A percentile compares a stretch with the other conserved stretches of the same genome.
These are phyloP conservation scores for Drosophila meridionalis DNA, from an alignment of 2,888 invertebrate species.

Conservation along the genomic window DNA sequence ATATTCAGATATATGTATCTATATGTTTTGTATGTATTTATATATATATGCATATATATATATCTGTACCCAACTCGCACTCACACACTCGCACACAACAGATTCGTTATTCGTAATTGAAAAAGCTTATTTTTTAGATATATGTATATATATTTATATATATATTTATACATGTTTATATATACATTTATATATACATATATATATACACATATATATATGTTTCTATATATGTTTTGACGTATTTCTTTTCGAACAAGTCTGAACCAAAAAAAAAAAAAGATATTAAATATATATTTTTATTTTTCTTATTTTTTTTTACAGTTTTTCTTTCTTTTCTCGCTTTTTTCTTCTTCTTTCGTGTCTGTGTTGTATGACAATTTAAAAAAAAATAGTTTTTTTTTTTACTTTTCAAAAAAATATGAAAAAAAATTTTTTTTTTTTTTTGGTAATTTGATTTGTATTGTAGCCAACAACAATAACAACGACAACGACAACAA, in stretches of 20 bases:
- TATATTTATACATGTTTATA: constrained; percentile 34
- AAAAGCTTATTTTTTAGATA: constrained; percentile 52
- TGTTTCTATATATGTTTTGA: constrained; percentile 23
- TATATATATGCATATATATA: constrained; percentile 9
- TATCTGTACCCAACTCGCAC: constrained; percentile 38
- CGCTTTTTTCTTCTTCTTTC: constrained; percentile 15
- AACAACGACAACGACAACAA: constrained; percentile 74
- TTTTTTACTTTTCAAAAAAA: constrained; percentile 33
- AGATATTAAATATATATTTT: neutral
- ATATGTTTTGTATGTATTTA: neutral
- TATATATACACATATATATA: constrained; percentile 30
- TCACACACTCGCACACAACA: constrained; percentile 42
- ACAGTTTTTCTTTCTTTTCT: constrained; percentile 16
- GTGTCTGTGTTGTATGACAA: constrained; percentile 31
- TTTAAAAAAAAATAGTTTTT: constrained; percentile 46
- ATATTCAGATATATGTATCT: constrained; percentile 13
- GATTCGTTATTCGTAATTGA: constrained; percentile 54
- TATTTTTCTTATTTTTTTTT: constrained; percentile 22
- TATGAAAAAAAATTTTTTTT: constrained; percentile 38
- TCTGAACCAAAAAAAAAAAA: constrained; percentile 52
- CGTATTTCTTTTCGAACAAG: constrained; percentile 40
- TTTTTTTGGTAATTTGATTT: constrained; percentile 32
- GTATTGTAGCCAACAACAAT: constrained; percentile 59
- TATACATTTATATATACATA: constrained; percentile 34
- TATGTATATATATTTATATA: constrained; percentile 34